Evolutionary conservation across 2,888 invertebrate species (phyloP).

Genomic region (Leptogaster cylindrica): DNA sequence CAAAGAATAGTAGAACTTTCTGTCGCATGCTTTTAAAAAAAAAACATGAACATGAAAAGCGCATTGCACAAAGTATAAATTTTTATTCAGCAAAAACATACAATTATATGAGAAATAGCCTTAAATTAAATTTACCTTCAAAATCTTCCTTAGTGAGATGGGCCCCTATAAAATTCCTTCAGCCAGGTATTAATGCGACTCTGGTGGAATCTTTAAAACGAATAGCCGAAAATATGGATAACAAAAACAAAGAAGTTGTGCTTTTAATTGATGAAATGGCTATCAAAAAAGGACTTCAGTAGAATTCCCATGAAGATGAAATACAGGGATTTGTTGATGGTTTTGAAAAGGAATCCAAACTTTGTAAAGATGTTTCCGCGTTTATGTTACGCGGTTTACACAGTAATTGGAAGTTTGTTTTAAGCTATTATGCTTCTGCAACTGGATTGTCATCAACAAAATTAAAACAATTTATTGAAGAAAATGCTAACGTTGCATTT

Average conservation of each 20-base stretch:
- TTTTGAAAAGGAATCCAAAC: constrained; percentile 2
- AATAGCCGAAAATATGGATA: constrained; percentile 15
- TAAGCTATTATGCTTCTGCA: constrained; percentile 7
- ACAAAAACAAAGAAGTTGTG: constrained; percentile 22
- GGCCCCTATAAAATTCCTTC: no score
- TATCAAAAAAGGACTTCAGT: constrained; percentile 33
- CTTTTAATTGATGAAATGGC: constrained; percentile 38
- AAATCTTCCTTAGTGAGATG: constrained; percentile 21
- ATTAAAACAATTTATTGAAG: neutral
- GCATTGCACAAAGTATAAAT: constrained; percentile 28
- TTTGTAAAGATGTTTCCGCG: constrained; percentile 18
- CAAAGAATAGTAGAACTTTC: neutral
- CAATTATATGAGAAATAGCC: constrained; percentile 7
- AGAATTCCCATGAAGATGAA: constrained; percentile 34
- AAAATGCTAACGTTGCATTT: neutral
- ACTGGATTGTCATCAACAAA: neutral
- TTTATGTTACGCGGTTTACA: constrained; percentile 8
- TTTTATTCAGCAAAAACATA: constrained; percentile 28
- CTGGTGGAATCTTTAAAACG: constrained; percentile 4
- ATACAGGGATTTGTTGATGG: constrained; percentile 39
- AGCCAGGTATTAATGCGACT: constrained; percentile 30
- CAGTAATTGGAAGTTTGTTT: constrained; percentile 28
- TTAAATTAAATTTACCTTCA: constrained; percentile 38
- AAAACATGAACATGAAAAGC: constrained; percentile 4
- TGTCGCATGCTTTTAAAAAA: constrained; percentile 10